phyloP scores from a whole-genome alignment of 2,888 invertebrate species.

The Anoncus sp. region DNA sequence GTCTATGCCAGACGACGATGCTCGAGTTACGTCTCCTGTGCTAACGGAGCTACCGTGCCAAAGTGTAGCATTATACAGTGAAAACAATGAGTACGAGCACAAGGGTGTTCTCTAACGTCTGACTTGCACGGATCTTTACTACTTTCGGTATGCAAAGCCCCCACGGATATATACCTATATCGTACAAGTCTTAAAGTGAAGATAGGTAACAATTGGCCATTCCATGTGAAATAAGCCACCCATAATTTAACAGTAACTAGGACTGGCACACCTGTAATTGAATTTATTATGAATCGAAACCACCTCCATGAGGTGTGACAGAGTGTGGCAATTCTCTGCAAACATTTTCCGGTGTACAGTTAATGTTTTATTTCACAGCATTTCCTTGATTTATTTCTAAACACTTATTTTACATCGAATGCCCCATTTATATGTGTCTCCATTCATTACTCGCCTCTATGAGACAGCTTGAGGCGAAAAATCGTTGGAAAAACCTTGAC shows the following conservation, averaged over 20 bases:
- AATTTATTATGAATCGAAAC: constrained; percentile 4
- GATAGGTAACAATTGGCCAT: no score
- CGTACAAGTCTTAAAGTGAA: no score
- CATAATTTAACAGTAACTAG: background rate
- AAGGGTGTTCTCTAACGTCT: constrained; percentile 9
- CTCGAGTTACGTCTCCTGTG: constrained; percentile 48
- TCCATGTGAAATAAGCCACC: constrained; percentile 9
- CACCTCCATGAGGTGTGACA: background rate
- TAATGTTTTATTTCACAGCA: constrained; percentile 8
- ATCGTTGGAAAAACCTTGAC: constrained; percentile 11
- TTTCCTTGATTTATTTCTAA: background rate
- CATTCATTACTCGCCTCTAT: constrained; percentile 35
- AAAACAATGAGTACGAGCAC: constrained; percentile 30
- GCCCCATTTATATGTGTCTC: constrained; percentile 11
- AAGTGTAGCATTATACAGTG: constrained; percentile 36
- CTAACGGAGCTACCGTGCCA: constrained; percentile 5
- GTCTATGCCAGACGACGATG: constrained; percentile 51
- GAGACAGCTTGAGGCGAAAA: constrained; percentile 30
- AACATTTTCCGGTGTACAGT: background rate
- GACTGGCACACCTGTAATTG: constrained; percentile 16
- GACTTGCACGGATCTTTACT: constrained; percentile 22
- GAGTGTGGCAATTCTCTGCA: background rate
- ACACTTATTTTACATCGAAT: constrained; percentile 2
- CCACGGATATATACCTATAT: no score
- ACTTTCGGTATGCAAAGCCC: constrained; percentile 10